A percentile compares a stretch with the other conserved stretches of the same genome.
Evolutionary conservation across 2,113 vertebrate species (phyloP).

Genomic region (Oophaga pumilio): DNA sequence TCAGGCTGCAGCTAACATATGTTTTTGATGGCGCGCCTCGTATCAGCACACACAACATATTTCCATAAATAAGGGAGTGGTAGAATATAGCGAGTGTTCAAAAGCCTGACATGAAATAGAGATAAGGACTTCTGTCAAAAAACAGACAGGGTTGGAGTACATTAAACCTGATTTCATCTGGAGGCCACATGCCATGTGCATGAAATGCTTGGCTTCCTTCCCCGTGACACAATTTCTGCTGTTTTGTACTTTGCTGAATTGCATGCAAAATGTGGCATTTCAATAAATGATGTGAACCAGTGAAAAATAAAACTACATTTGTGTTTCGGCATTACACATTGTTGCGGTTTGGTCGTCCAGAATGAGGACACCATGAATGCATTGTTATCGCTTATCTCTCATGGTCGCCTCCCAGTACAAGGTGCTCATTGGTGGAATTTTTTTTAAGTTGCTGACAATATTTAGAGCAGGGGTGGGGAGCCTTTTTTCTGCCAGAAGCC

Average conservation of each 20-base stretch:
- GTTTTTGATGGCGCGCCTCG: constrained; percentile 26
- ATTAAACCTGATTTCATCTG: constrained; percentile 39
- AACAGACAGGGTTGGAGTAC: neutral
- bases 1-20: constrained; percentile 25
- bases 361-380: neutral
- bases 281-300: neutral
- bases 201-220: constrained; percentile 21
- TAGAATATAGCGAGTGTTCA: constrained; percentile 24
- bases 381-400: neutral
- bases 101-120: constrained; percentile 44
- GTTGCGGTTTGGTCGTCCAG: neutral
- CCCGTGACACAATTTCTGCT: constrained; percentile 19
- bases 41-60: constrained; percentile 34
- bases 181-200: constrained; percentile 31
- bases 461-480: too few species aligned
- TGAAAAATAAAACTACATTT: neutral
- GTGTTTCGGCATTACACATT: neutral
- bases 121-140: constrained; percentile 40
- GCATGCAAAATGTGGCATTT: constrained; percentile 24
- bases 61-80: constrained; percentile 38
- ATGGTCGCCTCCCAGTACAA: neutral
- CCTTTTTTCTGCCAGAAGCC: too few species aligned
- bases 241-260: neutral
- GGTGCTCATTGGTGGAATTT: neutral
- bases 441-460: neutral